A percentile compares a stretch with the other conserved stretches of the same genome.
phyloP scores from a whole-genome alignment of 1,140 invertebrate genomes.

The Scaptomyza montana region DNA sequence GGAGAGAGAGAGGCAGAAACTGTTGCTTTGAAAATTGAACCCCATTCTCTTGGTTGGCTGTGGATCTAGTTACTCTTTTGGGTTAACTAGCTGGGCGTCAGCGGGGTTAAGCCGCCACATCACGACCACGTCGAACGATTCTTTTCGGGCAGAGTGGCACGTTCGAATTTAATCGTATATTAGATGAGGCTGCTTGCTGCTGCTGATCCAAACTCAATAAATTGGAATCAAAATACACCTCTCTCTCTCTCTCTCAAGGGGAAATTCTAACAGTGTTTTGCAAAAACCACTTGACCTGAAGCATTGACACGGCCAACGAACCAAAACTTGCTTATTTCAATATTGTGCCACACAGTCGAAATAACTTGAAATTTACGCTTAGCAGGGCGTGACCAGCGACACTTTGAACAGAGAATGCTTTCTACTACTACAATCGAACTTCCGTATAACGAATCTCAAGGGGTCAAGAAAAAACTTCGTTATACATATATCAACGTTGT shows the following conservation, averaged over 20 bases:
- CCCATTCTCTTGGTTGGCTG: conserved; percentile 1
- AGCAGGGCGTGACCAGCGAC: too few species aligned
- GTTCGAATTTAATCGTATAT: conserved; percentile 66
- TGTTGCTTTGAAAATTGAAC: conserved; percentile 20
- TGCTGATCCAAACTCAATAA: conserved; percentile 25
- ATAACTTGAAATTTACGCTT: too few species aligned
- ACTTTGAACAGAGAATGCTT: too few species aligned
- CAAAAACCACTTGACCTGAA: conserved; percentile 8
- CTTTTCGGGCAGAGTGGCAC: conserved; percentile 30
- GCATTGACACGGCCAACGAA: neutral
- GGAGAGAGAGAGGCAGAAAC: neutral
- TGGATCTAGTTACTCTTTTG: conserved; percentile 34
- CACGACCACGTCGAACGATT: conserved; percentile 49
- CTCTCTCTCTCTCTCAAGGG: neutral
- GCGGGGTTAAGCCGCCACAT: conserved; percentile 60
- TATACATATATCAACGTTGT: too few species aligned
- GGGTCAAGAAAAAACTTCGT: too few species aligned
- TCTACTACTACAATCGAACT: too few species aligned
- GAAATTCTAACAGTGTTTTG: too few species aligned
- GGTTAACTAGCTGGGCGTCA: conserved; percentile 77
- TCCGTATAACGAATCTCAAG: too few species aligned
- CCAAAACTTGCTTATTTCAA: too few species aligned
- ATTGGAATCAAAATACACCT: conserved; percentile 20
- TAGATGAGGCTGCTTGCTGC: conserved; percentile 34
- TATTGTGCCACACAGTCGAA: too few species aligned